Base-by-base conservation (phyloP, 2,797 vertebrate genomes). In the Alcedo quadribrachys region DNA sequence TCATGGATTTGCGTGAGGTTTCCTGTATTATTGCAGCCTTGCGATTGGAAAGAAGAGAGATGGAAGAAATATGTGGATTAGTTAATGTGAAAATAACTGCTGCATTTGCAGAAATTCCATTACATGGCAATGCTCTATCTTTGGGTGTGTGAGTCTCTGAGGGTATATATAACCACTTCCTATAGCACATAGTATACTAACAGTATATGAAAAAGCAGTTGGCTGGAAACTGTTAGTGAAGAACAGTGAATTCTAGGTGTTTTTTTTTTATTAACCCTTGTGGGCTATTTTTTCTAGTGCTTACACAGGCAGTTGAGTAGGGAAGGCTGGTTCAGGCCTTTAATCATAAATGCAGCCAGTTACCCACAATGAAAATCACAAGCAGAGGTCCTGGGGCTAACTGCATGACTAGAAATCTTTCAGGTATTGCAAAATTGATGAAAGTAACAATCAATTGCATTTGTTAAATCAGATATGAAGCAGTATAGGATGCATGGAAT, bases 31-130 rank as follows among this genome's bases (percentile, higher is more conserved):
- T 42, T 92, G 16, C 48, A 68, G 27, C 17, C 51, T 81, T 69
- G 30, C 35, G 17, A 11, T 60, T 87, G 77, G 53, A 75, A 75
- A 69, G 73, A 82, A 62, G 35, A 81, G 32, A 88, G 28, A 35
- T 7, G 3, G 46, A 92, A 88, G 55, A 74, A 81, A 86, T 80
- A 17, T n/a, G 32, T 75, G 37, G n/a, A 50, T 74, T 43, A 71
- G 30, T 51, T 93, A 12, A 48, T 19, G 22, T 81, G 85, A 90
- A 87, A 91, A 81, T 69, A 92, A 45, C 48, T 81, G 77, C 80
- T 94, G 57, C n/a, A 28, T 86, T 91, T 83, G 67, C 81, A 81
- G 81, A 83, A 87, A 87, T 79, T 86, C 67, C 84, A 43, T 93
- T 79, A 67, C 25, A 33, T 45, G 88, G 65, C 27, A 61, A 27